Base-by-base conservation (phyloP, 2,113 vertebrate species). In the Calidris pygmaea region DNA sequence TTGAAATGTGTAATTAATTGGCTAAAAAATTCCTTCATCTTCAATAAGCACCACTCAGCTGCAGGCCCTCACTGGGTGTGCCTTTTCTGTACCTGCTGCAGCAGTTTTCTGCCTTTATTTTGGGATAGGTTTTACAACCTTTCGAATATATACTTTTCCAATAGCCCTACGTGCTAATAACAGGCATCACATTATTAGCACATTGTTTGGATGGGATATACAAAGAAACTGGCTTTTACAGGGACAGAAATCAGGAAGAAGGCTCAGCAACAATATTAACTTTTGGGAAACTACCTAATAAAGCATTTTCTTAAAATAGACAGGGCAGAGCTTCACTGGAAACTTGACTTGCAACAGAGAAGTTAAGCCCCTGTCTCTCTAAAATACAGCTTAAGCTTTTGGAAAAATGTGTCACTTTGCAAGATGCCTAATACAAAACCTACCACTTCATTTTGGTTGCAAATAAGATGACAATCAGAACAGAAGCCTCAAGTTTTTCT, bases 1-100 rank as follows among this genome's bases (percentile, higher is more conserved):
- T 63, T 73, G 58, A 85, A 96, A 91, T 37, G 29, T 83, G 41
- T 55, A 93, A 91, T 96, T 94, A 91, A 56, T 24, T 70, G 77
- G 66, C 53, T 91, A 66, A 86, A 78, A 86, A 59, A 66, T 26
- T 71, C 62, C 41, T 70, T 85, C 45, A 26, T 82, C 50, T 70
- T 11, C 82, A 89, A 85, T 34, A 85, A 87, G 43, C 37, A 87
- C 7, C 65, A 78, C 34, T 5, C 23, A 75, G 52, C 2, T 48
- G 34, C 55, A 66, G 21, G 55, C 20, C 45, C 50, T 58, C 43
- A 3, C 43, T 37, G 60, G n/a, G 8, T 37, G 5, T 21, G 26
- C 41, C 29, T 87, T 85, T 87, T 53, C 71, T 87, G 48, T 12
- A 79, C 12, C 8, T 26, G 37, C 62, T 79, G 43, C 66, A 12